Base-by-base conservation (phyloP, 2,113 vertebrate species). In the Progne subis region DNA sequence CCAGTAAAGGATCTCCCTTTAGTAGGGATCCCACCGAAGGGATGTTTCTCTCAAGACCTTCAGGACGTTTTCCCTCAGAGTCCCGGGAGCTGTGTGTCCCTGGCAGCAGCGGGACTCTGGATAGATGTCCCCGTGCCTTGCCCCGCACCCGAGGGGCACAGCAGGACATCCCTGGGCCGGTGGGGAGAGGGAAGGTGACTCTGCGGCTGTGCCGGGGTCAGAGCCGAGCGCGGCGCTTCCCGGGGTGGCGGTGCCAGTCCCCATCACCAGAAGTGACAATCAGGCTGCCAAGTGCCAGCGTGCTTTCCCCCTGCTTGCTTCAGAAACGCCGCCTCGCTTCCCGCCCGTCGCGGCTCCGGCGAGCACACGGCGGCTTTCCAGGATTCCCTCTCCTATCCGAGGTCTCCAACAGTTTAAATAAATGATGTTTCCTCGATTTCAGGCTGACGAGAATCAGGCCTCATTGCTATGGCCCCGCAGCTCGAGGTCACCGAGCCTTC, bases 181-280 rank as follows among this genome's bases (percentile, higher is more conserved):
- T 5, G 29, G 41, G 37, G 18, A 25, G 37, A 19, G 49, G 50
- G 5, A 41, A 41, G 67, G 39, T 29, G 65, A 14, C n/a, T 25
- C 43, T 9, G 23, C 20, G 37, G 18, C 39, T 2, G 10, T 0
- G 1, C 39, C 8, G 0, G 23, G n/a, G n/a, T n/a, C n/a, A n/a
- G n/a, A n/a, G n/a, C n/a, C n/a, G n/a, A n/a, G n/a, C n/a, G n/a
- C n/a, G n/a, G n/a, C n/a, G n/a, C n/a, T 6, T 32, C 47, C 86
- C 1, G 43, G 5, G 46, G 59, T 57, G 17, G 39, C 56, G 0
- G 70, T 68, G 90, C 46, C 67, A 50, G 79, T 65, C 79, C 68
- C 80, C 59, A 50, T 83, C 71, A 67, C 25, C 18, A 61, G 11
- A 43, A 83, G 80, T 85, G 92, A 76, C 90, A 88, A 78, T 85